A percentile compares a stretch with the other conserved stretches of the same genome.
phyloP scores from a whole-genome alignment of 2,888 invertebrate species.

The Lacanobia oleracea region DNA sequence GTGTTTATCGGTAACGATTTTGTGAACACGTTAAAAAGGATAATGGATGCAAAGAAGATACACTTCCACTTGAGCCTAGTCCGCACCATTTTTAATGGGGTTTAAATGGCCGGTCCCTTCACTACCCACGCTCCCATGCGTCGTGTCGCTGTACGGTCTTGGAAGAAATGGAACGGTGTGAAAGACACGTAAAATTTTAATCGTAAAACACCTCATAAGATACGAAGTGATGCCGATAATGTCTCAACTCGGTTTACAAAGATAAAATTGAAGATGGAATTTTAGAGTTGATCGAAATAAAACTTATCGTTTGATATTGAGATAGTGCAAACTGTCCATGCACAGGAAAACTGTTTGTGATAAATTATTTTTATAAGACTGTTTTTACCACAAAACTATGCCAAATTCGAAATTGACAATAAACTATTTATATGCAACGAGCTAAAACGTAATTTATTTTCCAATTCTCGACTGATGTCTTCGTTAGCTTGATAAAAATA shows the following conservation, averaged over 20 bases:
- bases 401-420: neutral
- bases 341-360: neutral
- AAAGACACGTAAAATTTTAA: constrained; percentile 41
- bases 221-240: constrained; percentile 70
- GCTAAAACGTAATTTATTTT: neutral
- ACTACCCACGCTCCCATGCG: constrained; percentile 71
- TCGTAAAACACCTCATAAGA: constrained; percentile 47
- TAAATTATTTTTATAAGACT: neutral
- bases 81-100: constrained; percentile 77
- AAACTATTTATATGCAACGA: neutral
- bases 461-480: neutral
- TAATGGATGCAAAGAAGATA: constrained; percentile 67
- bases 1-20: constrained; percentile 73
- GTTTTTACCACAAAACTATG: neutral
- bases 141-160: constrained; percentile 63
- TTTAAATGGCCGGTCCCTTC: constrained; percentile 67
- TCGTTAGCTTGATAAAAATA: neutral
- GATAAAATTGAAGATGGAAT: constrained; percentile 64
- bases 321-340: constrained; percentile 27
- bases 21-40: constrained; percentile 71
- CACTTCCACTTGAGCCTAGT: constrained; percentile 77
- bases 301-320: constrained; percentile 42
- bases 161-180: constrained; percentile 66
- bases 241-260: constrained; percentile 63
- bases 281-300: constrained; percentile 18